Conservation (phyloP, 2,888 invertebrate species). For the Drosophila pseudotakahashii region DNA sequence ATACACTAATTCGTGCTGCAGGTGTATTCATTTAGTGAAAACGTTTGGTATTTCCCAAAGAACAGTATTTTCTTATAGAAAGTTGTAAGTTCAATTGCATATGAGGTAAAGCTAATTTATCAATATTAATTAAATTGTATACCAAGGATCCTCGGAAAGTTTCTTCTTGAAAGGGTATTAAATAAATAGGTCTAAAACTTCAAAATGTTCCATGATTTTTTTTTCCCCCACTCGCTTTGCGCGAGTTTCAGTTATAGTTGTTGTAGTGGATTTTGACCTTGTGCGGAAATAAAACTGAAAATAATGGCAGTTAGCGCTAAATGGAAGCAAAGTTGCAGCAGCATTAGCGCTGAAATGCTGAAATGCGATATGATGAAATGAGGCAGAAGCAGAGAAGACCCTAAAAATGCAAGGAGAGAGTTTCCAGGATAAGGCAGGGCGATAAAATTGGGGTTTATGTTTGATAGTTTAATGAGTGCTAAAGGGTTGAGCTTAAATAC, state of each 20-base stretch:
- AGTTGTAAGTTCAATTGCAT: too few species aligned
- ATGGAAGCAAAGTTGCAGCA: slow-evolving; percentile 66
- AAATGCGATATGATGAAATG: slow-evolving; percentile 56
- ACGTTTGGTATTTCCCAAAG: neutral
- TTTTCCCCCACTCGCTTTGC: slow-evolving; percentile 43
- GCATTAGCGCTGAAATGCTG: slow-evolving; percentile 57
- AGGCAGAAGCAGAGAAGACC: slow-evolving; percentile 38
- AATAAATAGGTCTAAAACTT: neutral
- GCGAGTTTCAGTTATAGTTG: slow-evolving; percentile 41
- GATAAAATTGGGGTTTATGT: slow-evolving; percentile 38
- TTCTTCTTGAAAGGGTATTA: neutral
- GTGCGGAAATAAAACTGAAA: slow-evolving; percentile 64
- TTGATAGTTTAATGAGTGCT: slow-evolving; percentile 39
- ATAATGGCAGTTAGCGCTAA: slow-evolving; percentile 72
- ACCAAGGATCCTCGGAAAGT: too few species aligned
- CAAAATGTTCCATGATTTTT: neutral
- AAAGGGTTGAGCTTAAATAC: slow-evolving; percentile 21
- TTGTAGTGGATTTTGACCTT: slow-evolving; percentile 63
- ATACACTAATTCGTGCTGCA: slow-evolving; percentile 8
- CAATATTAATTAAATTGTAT: too few species aligned
- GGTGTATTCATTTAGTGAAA: neutral
- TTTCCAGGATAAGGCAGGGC: slow-evolving; percentile 21
- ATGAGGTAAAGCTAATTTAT: too few species aligned
- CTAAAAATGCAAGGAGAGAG: neutral
- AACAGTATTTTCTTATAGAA: neutral